Percentiles rank a stretch among this genome's conserved stretches.
phyloP scores from a whole-genome alignment of 2,797 vertebrate species.

The Limnodromus scolopaceus region DNA sequence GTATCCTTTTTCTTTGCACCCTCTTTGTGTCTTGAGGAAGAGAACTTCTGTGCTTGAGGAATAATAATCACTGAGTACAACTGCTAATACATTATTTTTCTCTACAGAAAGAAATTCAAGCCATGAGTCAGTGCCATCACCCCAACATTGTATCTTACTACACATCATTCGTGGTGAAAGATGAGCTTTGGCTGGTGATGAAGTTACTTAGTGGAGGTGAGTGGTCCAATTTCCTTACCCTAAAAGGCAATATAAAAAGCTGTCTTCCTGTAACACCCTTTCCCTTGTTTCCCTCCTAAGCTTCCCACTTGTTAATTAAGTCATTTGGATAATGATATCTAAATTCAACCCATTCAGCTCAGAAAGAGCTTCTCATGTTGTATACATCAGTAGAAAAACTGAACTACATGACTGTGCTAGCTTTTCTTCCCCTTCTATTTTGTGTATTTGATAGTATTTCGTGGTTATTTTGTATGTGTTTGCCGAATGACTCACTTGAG shows the following conservation, averaged over 20 bases:
- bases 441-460: neutral
- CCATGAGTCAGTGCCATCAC: constrained; percentile 99
- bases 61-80: neutral
- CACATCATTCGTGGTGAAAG: constrained; percentile 98
- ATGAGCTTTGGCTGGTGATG: constrained; percentile 99
- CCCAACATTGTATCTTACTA: constrained; percentile 99
- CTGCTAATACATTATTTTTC: constrained; percentile 27
- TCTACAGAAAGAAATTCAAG: constrained; percentile 98
- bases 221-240: constrained; percentile 54
- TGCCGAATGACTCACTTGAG: neutral
- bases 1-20: neutral
- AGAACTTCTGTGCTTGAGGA: fast-evolving
- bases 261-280: neutral
- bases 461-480: neutral
- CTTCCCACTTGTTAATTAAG: neutral
- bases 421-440: neutral
- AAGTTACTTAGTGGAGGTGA: constrained; percentile 96
- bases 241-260: neutral
- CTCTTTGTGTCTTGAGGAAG: neutral
- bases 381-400: neutral
- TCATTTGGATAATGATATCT: neutral
- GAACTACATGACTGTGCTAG: neutral
- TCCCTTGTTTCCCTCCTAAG: neutral
- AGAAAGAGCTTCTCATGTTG: neutral
- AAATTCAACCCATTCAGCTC: neutral